Evolutionary conservation across 2,888 invertebrate genomes (phyloP), one percentile per base, ranked within the genome.

Genomic region (Spodoptera exigua): DNA sequence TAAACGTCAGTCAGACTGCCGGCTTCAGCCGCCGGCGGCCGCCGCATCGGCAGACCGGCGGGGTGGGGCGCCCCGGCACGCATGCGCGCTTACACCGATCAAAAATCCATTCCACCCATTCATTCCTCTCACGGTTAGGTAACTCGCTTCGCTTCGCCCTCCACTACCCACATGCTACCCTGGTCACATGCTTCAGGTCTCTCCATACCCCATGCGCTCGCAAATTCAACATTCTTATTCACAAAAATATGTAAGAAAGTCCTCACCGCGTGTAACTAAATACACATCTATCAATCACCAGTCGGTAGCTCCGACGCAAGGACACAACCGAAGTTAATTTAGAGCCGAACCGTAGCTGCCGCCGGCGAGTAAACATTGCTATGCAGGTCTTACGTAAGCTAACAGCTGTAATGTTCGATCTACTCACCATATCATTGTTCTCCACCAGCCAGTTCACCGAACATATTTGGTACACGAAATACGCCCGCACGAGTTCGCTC

Each of bases 391-490:
- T 92, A 92, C 87, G 88, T 92, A 92, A 92, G 84, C 70, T 69
- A 78, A 75, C 85, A 84, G 82, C 85, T 84, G 82, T 73, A 39
- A 57, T 21, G 55, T 61, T 51, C 74, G 78, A 82, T 82, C 77
- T 70, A 89, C 95, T 96, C 95, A 99, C 99, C 98, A 96, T 96
- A 95, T 96, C 97, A 88, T 99, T 99, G 94, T 99, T 96, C 87
- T 98, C 97, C 75, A 99, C 99, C 76, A 99, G 92, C 88, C 96
- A 96, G 84, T 97, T 96, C 85, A 97, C 95, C 58, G 98, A 97
- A 93, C 99, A 99, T 88, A 99, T 94, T 87, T 97, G 96, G 92
- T 99, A 99, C 77, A 99, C 99, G 84, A 98, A 82, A 88, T 98
- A 97, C 39, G 98, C 99, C 74, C 99, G 95, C 51, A 98, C 86